Conservation (phyloP, 2,113 vertebrate genomes). For the Sylvilagus bachmani region DNA sequence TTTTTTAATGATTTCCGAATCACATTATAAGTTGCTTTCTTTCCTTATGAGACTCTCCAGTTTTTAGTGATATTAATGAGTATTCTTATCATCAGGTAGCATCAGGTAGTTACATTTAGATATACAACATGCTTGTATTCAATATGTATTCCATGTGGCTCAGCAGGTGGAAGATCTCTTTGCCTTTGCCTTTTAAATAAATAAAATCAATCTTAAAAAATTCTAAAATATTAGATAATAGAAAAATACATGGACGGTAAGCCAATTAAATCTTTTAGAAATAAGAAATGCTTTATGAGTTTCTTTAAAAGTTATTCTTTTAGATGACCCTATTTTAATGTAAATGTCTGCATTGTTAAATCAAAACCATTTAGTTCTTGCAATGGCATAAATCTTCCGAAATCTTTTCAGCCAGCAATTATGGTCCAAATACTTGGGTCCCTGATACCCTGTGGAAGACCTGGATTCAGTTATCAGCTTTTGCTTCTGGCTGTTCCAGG, state of each 20-base stretch:
- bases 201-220: too few species aligned
- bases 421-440: too few species aligned
- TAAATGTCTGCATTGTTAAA: constrained; percentile 65
- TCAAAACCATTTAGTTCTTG: constrained; percentile 14
- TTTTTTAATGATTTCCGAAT: background rate
- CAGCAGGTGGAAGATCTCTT: too few species aligned
- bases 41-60: background rate
- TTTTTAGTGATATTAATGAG: constrained; percentile 23
- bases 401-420: constrained; percentile 22
- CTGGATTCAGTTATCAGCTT: too few species aligned
- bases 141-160: background rate
- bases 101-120: constrained; percentile 1
- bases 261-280: constrained; percentile 35
- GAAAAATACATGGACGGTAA: constrained; percentile 51
- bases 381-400: constrained; percentile 73
- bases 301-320: constrained; percentile 64
- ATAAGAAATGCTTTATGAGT: constrained; percentile 48
- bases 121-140: constrained; percentile 15
- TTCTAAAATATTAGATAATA: constrained; percentile 41
- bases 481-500: too few species aligned
- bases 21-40: background rate
- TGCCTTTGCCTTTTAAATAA: too few species aligned
- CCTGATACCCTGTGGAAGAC: too few species aligned
- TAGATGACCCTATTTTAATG: constrained; percentile 61
- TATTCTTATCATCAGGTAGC: background rate